A percentile compares a stretch with the other conserved stretches of the same genome.
phyloP scores from a whole-genome alignment of 2,888 invertebrate genomes.

The Gisinianus flammeolus region DNA sequence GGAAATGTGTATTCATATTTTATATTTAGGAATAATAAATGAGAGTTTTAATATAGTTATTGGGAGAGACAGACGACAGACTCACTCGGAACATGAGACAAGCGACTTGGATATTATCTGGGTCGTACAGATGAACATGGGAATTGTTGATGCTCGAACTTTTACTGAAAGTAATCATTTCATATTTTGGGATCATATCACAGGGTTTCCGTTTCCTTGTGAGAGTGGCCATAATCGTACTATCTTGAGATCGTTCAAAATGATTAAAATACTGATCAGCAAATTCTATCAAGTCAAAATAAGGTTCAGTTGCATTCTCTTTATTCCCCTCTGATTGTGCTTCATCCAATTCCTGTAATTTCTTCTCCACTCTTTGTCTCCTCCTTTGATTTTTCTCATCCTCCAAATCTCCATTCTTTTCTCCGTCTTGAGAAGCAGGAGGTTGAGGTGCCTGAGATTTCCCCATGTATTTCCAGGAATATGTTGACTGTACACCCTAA shows the following conservation, averaged over 20 bases:
- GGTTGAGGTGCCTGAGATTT: slow-evolving; percentile 58
- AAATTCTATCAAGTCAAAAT: slow-evolving; percentile 86
- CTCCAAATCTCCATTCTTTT: not conserved
- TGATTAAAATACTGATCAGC: slow-evolving; percentile 93
- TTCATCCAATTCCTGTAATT: slow-evolving; percentile 79
- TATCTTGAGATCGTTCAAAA: slow-evolving; percentile 84
- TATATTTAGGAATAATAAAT: no score
- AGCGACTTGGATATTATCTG: slow-evolving; percentile 74
- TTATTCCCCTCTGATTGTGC: slow-evolving; percentile 65
- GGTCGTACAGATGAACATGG: slow-evolving; percentile 93
- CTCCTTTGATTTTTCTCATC: slow-evolving; percentile 36
- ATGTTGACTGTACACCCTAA: slow-evolving; percentile 56
- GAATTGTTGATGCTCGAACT: slow-evolving; percentile 88
- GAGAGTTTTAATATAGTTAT: no score
- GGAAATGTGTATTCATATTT: no score
- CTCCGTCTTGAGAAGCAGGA: not conserved
- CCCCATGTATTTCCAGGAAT: slow-evolving; percentile 60
- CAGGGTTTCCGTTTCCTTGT: slow-evolving; percentile 79
- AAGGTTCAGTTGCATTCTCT: slow-evolving; percentile 67
- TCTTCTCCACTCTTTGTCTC: slow-evolving; percentile 74
- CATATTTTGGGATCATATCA: slow-evolving; percentile 84
- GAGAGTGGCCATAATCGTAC: slow-evolving; percentile 84
- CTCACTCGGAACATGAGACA: slow-evolving; percentile 85
- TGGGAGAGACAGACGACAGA: no score
- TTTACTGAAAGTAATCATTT: slow-evolving; percentile 90